phyloP scores from a whole-genome alignment of 2,113 vertebrate species.

The Podocnemis expansa region DNA sequence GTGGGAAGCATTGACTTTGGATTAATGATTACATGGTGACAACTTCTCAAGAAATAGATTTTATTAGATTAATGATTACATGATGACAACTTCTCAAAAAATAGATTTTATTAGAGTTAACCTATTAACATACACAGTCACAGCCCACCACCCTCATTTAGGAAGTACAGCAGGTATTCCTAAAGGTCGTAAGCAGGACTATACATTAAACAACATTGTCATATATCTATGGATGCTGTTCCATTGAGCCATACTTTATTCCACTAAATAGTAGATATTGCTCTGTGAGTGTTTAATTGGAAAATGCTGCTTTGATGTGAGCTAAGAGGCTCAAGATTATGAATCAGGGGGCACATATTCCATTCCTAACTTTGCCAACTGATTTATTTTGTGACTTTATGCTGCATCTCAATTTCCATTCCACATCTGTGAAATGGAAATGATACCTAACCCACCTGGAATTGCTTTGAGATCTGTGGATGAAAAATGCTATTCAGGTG shows the following conservation, averaged over 20 bases:
- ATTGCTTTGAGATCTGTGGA: background rate
- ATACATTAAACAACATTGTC: background rate
- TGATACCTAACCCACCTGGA: background rate
- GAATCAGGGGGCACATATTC: background rate
- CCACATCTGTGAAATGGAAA: background rate
- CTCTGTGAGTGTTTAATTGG: background rate
- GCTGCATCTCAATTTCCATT: background rate
- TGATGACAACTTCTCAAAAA: constrained; percentile 2
- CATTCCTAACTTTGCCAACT: background rate
- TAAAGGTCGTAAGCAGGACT: background rate
- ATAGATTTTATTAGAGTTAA: constrained; percentile 17
- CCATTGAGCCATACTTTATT: background rate
- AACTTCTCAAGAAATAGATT: constrained; percentile 3
- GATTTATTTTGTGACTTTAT: background rate
- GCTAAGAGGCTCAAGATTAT: background rate
- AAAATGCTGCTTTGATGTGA: background rate
- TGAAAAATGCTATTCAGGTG: background rate
- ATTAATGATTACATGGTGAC: background rate
- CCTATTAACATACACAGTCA: background rate
- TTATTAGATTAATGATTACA: no score
- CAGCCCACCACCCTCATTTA: background rate
- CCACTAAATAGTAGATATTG: background rate
- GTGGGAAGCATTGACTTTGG: background rate
- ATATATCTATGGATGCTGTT: background rate
- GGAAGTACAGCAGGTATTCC: background rate